phyloP scores from a whole-genome alignment of 2,888 invertebrate genomes.

The Synanthedon vespiformis region DNA sequence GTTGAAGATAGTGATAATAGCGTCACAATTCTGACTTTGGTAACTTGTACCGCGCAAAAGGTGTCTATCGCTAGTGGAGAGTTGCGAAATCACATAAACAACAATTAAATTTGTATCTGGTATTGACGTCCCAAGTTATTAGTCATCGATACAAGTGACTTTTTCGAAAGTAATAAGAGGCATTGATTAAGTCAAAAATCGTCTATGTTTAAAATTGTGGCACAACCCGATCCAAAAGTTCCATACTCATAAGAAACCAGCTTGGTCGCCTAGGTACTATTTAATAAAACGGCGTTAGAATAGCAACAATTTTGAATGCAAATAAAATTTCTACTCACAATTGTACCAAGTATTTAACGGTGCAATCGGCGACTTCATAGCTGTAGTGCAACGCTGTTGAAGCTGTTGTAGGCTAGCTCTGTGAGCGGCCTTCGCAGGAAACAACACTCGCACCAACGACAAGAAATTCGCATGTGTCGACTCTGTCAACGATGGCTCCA shows the following conservation, averaged over 20 bases:
- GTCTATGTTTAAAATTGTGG: too few relatives aligned
- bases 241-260: background rate
- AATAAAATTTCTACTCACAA: conserved; percentile 36
- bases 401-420: conserved; percentile 83
- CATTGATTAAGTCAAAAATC: too few relatives aligned
- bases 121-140: too few relatives aligned
- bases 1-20: too few relatives aligned
- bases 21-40: too few relatives aligned
- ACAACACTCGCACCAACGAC: conserved; percentile 87
- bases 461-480: conserved; percentile 89
- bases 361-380: conserved; percentile 84
- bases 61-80: too few relatives aligned
- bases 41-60: too few relatives aligned
- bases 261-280: background rate
- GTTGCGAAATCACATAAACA: too few relatives aligned
- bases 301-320: background rate
- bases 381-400: conserved; percentile 77
- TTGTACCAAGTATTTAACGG: conserved; percentile 86
- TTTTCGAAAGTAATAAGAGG: too few relatives aligned
- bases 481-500: conserved; percentile 72
- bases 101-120: too few relatives aligned
- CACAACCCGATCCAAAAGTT: too few relatives aligned
- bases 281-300: background rate
- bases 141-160: too few relatives aligned
- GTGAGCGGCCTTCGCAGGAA: conserved; percentile 87